Evolutionary conservation across 2,113 vertebrate species (phyloP).

Genomic region (Hippocampus guttulatus): DNA sequence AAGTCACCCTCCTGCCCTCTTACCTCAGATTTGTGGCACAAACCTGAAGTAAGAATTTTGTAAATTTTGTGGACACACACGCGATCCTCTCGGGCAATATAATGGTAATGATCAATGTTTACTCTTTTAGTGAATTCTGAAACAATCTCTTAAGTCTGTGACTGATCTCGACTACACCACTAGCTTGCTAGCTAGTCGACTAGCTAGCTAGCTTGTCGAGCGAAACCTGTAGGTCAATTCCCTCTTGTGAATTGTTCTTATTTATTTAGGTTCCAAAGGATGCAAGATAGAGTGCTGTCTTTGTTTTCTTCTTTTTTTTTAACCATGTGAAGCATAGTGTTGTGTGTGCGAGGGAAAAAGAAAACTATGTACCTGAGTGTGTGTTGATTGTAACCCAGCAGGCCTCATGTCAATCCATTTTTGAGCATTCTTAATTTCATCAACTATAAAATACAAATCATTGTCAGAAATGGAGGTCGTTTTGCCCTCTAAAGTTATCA

Average conservation of each 20-base stretch:
- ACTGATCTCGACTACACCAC: not conserved
- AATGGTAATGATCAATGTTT: not conserved
- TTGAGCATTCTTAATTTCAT: not conserved
- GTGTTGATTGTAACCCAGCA: not conserved
- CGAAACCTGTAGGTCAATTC: not conserved
- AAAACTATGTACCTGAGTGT: not conserved
- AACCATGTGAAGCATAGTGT: not conserved
- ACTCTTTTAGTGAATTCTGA: not conserved
- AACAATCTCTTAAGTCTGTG: not conserved
- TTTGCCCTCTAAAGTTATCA: not conserved
- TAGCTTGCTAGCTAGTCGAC: no score
- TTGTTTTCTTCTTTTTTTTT: constrained; percentile 1
- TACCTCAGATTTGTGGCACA: not conserved
- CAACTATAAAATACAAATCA: not conserved
- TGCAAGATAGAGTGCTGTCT: not conserved
- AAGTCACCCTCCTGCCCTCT: not conserved
- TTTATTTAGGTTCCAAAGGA: not conserved
- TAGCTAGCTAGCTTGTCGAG: not conserved
- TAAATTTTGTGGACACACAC: not conserved
- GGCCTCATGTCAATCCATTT: not conserved
- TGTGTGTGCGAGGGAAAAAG: not conserved
- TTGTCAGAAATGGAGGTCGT: not conserved
- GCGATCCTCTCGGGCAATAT: not conserved
- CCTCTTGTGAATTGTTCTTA: not conserved
- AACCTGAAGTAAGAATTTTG: no score